These are phyloP conservation scores for Oriolus oriolus DNA, from an alignment of 2,113 vertebrate species.

Conservation along the genomic window DNA sequence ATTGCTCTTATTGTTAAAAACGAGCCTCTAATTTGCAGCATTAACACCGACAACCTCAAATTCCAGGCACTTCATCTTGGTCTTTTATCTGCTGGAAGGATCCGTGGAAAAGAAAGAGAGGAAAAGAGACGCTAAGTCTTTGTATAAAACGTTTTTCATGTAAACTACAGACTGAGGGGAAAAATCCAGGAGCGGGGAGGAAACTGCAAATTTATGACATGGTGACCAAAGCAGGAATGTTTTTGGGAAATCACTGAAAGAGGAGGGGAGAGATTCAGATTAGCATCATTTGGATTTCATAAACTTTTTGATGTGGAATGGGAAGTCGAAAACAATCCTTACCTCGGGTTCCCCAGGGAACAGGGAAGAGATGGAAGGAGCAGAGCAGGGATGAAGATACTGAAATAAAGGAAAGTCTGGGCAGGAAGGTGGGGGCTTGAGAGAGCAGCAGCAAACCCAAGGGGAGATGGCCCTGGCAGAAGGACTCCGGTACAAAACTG, in stretches of 20 bases:
- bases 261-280: background rate
- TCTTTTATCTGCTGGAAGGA: background rate
- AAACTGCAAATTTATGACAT: background rate
- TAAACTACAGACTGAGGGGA: background rate
- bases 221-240: background rate
- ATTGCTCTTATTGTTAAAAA: conserved; percentile 47
- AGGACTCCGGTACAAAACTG: background rate
- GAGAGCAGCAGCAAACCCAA: background rate
- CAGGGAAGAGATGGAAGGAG: background rate
- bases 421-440: background rate
- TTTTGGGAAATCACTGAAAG: background rate
- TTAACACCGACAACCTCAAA: conserved; percentile 33
- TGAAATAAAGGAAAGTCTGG: background rate
- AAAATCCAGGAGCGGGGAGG: background rate
- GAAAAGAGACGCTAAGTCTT: background rate
- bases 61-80: background rate
- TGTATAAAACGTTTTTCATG: background rate
- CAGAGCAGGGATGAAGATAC: background rate
- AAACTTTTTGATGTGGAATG: background rate
- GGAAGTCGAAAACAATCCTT: background rate
- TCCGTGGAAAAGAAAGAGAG: background rate
- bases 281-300: background rate
- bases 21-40: conserved; percentile 20
- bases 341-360: background rate
- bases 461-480: background rate